Evolutionary conservation across 1,140 invertebrate genomes (phyloP).

Genomic region (Portunus trituberculatus): DNA sequence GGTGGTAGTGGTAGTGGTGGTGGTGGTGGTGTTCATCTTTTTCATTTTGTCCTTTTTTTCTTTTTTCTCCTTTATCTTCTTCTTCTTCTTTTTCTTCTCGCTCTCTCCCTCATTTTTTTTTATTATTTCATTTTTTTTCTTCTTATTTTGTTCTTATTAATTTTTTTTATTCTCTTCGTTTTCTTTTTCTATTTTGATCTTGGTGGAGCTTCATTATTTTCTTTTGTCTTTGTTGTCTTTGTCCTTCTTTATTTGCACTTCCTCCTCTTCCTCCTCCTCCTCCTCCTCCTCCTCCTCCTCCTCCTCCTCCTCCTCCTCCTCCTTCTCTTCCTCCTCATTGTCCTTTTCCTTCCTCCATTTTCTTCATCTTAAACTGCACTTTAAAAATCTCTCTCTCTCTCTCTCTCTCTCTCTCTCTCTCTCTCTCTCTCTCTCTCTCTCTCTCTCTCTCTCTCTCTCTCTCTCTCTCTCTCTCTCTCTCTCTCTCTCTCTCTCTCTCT

Average conservation of each 20-base stretch:
- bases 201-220: not conserved
- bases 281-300: not conserved
- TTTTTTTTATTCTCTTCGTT: not conserved
- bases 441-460: not conserved
- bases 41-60: not conserved
- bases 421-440: not conserved
- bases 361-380: not conserved
- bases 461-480: not conserved
- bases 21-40: not conserved
- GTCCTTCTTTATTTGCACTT: constrained; percentile 1
- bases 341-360: not conserved
- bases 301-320: not conserved
- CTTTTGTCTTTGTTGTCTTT: not conserved
- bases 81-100: not conserved
- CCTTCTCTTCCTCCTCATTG: not conserved
- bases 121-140: not conserved
- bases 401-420: not conserved
- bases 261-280: not conserved
- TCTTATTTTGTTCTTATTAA: not conserved
- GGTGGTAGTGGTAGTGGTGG: no score
- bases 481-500: not conserved
- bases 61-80: not conserved
- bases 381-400: not conserved
- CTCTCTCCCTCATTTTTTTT: not conserved
- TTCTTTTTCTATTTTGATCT: not conserved